Base-by-base conservation (phyloP, 2,113 vertebrate genomes). In the Chaetodon trifascialis region DNA sequence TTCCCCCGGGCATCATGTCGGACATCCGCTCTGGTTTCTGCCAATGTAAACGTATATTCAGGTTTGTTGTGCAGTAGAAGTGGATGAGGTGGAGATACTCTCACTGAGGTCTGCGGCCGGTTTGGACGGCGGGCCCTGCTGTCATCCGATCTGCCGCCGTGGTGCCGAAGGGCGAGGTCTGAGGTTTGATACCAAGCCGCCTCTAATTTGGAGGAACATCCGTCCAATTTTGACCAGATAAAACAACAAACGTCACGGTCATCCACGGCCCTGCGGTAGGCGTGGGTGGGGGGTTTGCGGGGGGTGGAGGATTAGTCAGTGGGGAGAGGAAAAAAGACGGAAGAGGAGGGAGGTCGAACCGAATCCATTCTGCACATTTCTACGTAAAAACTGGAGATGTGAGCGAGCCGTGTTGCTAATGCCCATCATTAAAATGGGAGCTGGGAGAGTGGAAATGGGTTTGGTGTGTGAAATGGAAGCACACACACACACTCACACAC, bases 371-470 rank as follows among this genome's bases (percentile, higher is more conserved):
- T 84, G 83, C 84, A 85, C 79, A 85, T 89, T 82, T 76, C 59
- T 34, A 60, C 68, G 77, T 88, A 79, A 51, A 86, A 88, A 92
- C 85, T 47, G 58, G 44, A 75, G 83, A 92, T 91, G 67, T 84
- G 72, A 91, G 86, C 63, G n/a, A 64, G 70, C 47, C 12, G 56
- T 52, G 73, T 77, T 16, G 78, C 73, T 86, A 85, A 82, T 73
- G 84, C 46, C 79, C 14, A 5, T 84, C 89, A 84, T 91, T 88
- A 87, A 84, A 84, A 85, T n/a, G 19, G 76, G 73, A 84, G 83
- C 73, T 25, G 65, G 69, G 67, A 55, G 82, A 68, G 85, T 83
- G 86, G 86, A 86, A 85, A 82, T 86, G 76, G 80, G 79, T 74
- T 85, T 59, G 34, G 42, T 52, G 76, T 87, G 86, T 86, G 85